These are phyloP conservation scores for Chloromyia formosa DNA, from an alignment of 2,888 invertebrate genomes.

Conservation along the genomic window DNA sequence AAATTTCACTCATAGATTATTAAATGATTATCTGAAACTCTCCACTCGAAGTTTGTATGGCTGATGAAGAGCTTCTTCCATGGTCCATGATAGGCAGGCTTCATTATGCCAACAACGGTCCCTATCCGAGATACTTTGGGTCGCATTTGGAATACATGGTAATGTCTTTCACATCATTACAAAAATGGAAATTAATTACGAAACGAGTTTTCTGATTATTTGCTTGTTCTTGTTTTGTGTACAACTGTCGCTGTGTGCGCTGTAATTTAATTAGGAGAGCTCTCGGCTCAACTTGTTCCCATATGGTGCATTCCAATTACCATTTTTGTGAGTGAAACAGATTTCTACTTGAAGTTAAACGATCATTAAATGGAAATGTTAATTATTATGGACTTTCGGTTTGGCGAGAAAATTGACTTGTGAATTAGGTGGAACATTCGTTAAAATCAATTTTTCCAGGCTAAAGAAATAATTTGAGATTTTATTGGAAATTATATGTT, in stretches of 20 bases:
- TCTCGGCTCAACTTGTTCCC: conserved; percentile 30
- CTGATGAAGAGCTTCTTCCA: no score
- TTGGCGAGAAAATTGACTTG: conserved; percentile 29
- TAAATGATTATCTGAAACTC: conserved; percentile 35
- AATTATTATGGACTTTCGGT: conserved; percentile 34
- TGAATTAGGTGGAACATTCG: conserved; percentile 32
- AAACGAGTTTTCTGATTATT: conserved; percentile 25
- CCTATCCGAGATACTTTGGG: not conserved
- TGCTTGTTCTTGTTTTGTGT: not conserved
- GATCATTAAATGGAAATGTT: conserved; percentile 39
- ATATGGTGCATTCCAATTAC: conserved; percentile 37
- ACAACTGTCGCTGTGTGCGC: not conserved
- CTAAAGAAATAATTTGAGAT: conserved; percentile 14
- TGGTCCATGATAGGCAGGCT: not conserved
- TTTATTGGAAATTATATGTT: conserved; percentile 20
- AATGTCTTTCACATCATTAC: conserved; percentile 37
- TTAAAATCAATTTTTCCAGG: conserved; percentile 37
- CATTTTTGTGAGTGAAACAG: conserved; percentile 31
- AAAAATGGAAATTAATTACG: conserved; percentile 39
- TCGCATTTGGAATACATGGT: conserved; percentile 3
- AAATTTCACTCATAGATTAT: conserved; percentile 37
- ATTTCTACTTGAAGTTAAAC: conserved; percentile 39
- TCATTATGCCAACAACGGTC: not conserved
- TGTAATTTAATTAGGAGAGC: conserved; percentile 32
- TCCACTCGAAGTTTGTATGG: conserved; percentile 9